Base-by-base conservation (phyloP, 2,888 invertebrate genomes). In the Achlya flavicornis region DNA sequence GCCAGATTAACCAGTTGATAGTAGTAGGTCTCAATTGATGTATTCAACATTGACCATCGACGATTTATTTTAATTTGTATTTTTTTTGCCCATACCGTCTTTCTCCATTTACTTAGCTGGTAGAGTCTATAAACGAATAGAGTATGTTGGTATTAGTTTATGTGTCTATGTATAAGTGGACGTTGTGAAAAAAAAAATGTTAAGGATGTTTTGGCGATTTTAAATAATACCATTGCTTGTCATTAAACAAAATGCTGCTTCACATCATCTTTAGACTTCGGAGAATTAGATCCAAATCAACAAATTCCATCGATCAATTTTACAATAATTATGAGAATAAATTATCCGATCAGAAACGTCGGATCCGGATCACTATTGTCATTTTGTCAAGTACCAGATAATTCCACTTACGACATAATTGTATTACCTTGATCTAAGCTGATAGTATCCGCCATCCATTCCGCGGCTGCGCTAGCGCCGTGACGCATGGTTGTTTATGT, bases 401-500 rank as follows among this genome's bases (percentile, higher is more conserved):
- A 77, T 76, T 68, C 69, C 71, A 69, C 70, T 75, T 68, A 71
- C 69, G 63, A 72, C 70, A 71, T 73, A 65, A 67, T 66, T 63
- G 64, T 66, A 69, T 75, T 71, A 81, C 79, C 82, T 82, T 78
- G 79, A 77, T 79, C 68, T 65, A 61, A 60, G 70, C 66, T 75
- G 82, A 81, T 80, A 78, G 77, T 66, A 81, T 79, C 76, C 78
- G 79, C 70, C 67, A 77, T 64, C 72, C 64, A 74, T 75, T 72
- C 75, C 63, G 64, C 64, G 66, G 57, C 67, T 58, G 70, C 65
- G 66, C 72, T 67, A 63, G 64, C 76, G 71, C 76, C 78, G 78
- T 77, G 74, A 75, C 73, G 68, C 68, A 70, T 66, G 26, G 64
- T 80, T 87, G 83, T 86, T 87, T 82, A 78, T 88, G 76, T 86